Evolutionary conservation across 2,797 vertebrate genomes (phyloP).

Genomic region (Macropus fuliginosus): DNA sequence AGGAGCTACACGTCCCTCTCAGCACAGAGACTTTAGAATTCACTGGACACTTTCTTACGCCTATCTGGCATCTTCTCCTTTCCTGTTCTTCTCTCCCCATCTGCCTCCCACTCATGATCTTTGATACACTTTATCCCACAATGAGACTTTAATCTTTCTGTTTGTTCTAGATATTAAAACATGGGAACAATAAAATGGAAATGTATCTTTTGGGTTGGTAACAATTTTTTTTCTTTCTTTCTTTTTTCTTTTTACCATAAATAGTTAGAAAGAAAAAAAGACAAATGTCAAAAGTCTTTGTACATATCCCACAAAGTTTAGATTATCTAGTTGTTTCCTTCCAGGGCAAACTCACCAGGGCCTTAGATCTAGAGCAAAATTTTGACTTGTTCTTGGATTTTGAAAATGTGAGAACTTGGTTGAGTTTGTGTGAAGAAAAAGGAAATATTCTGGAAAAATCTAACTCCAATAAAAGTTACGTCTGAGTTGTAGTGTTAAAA

Average conservation of each 20-base stretch:
- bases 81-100: neutral
- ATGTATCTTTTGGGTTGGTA: constrained; percentile 55
- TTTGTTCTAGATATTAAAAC: constrained; percentile 78
- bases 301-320: neutral
- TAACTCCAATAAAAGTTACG: constrained; percentile 41
- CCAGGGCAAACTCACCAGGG: neutral
- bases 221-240: constrained; percentile 15
- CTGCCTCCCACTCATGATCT: neutral
- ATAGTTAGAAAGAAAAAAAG: constrained; percentile 69
- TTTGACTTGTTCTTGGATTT: constrained; percentile 16
- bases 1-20: neutral
- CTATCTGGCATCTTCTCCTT: neutral
- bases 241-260: constrained; percentile 49
- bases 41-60: neutral
- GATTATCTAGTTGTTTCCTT: neutral
- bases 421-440: constrained; percentile 60
- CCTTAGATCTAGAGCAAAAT: neutral
- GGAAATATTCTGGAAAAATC: constrained; percentile 32
- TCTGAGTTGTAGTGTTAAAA: constrained; percentile 46
- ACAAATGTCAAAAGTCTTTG: neutral
- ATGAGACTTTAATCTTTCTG: constrained; percentile 73
- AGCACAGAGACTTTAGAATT: neutral
- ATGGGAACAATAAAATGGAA: constrained; percentile 58
- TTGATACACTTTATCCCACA: constrained; percentile 73
- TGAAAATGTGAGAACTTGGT: constrained; percentile 16